These are phyloP conservation scores for Trissoscelio sp. DNA, from an alignment of 2,888 invertebrate species.

Conservation along the genomic window DNA sequence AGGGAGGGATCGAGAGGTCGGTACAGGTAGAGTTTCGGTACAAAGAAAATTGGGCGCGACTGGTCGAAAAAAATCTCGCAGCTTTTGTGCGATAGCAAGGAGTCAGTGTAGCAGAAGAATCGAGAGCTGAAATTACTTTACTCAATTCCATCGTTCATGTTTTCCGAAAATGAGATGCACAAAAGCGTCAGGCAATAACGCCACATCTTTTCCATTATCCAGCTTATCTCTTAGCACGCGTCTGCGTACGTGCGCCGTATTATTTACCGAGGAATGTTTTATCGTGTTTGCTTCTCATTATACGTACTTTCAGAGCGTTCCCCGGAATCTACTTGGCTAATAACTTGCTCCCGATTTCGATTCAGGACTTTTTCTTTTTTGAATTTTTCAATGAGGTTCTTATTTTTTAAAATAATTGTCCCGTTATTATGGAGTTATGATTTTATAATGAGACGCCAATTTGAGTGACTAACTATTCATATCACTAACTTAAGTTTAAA, in stretches of 20 bases:
- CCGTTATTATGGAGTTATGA: not conserved
- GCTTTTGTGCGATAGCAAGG: constrained; percentile 38
- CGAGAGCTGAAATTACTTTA: constrained; percentile 49
- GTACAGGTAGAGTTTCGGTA: not conserved
- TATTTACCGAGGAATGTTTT: constrained; percentile 48
- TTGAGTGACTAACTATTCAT: no score
- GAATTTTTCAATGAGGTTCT: no score
- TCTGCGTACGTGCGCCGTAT: constrained; percentile 51
- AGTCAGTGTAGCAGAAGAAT: constrained; percentile 42
- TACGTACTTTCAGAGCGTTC: constrained; percentile 5
- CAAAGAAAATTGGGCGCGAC: not conserved
- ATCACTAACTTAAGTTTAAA: no score
- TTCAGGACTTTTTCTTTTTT: not conserved
- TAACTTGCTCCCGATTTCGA: constrained; percentile 30
- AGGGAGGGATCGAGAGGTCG: not conserved
- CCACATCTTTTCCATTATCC: constrained; percentile 55
- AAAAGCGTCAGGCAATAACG: constrained; percentile 44
- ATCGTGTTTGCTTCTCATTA: constrained; percentile 61
- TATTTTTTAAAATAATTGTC: no score
- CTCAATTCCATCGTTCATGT: constrained; percentile 57
- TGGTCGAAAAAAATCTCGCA: constrained; percentile 35
- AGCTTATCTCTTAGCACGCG: constrained; percentile 56
- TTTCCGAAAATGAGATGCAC: constrained; percentile 54
- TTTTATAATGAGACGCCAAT: not conserved
- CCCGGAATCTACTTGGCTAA: constrained; percentile 31